A percentile compares a stretch with the other conserved stretches of the same genome.
These are phyloP conservation scores for Acronicta aceris DNA, from an alignment of 2,888 invertebrate genomes.

Conservation along the genomic window DNA sequence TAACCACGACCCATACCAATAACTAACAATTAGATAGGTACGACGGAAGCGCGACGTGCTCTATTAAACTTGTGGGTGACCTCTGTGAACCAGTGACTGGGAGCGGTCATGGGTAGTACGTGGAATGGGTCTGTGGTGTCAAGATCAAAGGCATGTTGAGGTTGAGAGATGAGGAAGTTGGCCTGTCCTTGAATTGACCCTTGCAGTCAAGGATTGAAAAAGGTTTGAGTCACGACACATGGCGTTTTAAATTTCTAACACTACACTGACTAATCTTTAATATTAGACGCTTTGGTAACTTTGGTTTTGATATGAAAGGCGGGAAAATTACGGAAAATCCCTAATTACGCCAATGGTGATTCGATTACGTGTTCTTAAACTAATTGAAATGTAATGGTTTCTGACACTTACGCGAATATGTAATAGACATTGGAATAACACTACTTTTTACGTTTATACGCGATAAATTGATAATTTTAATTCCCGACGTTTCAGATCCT, in stretches of 20 bases:
- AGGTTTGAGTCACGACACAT: too few relatives aligned
- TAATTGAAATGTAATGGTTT: too few relatives aligned
- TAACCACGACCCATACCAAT: constrained; percentile 1
- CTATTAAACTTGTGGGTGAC: constrained; percentile 21
- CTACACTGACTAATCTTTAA: too few relatives aligned
- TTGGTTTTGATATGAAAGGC: too few relatives aligned
- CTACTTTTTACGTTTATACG: too few relatives aligned
- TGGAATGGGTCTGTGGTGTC: constrained; percentile 23
- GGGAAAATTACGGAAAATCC: too few relatives aligned
- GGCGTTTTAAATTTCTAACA: too few relatives aligned
- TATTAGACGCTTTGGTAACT: neutral
- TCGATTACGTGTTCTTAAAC: constrained; percentile 19
- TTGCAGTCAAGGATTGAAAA: too few relatives aligned
- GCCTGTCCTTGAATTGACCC: neutral
- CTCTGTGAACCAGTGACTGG: constrained; percentile 1
- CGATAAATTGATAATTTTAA: too few relatives aligned
- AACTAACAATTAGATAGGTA: constrained; percentile 28
- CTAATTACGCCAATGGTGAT: neutral
- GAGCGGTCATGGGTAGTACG: constrained; percentile 22
- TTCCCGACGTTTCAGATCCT: too few relatives aligned
- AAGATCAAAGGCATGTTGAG: constrained; percentile 28
- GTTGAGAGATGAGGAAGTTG: neutral
- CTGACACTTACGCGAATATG: too few relatives aligned
- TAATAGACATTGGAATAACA: too few relatives aligned
- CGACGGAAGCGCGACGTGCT: constrained; percentile 32